Conservation (phyloP, 2,888 invertebrate species). For the Scaptomyza flava region DNA sequence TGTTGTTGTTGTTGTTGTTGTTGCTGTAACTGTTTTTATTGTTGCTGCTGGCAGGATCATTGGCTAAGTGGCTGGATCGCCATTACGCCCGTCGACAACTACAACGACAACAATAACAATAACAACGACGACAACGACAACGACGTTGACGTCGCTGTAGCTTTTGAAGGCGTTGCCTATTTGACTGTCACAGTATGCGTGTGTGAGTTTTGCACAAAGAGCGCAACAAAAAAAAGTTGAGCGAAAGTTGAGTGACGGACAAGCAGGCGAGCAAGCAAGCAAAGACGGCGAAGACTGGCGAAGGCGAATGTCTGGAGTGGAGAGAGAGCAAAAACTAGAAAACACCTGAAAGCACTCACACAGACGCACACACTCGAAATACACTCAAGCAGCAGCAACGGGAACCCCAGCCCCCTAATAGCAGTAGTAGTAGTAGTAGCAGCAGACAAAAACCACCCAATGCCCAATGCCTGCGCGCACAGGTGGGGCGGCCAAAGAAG, state of each 20-base stretch:
- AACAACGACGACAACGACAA: slow-evolving; percentile 3
- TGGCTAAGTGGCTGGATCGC: slow-evolving; percentile 72
- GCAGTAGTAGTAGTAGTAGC: neutral
- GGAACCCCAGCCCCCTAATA: slow-evolving; percentile 13
- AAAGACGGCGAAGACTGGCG: slow-evolving; percentile 7
- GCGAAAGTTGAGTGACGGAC: slow-evolving; percentile 70
- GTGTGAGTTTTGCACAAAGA: slow-evolving; percentile 45
- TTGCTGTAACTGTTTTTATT: slow-evolving; percentile 10
- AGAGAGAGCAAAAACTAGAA: slow-evolving; percentile 51
- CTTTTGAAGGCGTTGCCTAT: slow-evolving; percentile 83
- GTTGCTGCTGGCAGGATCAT: slow-evolving; percentile 65
- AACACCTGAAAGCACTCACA: slow-evolving; percentile 75
- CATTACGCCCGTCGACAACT: slow-evolving; percentile 41
- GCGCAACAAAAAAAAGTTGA: slow-evolving; percentile 59
- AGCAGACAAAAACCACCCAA: slow-evolving; percentile 41
- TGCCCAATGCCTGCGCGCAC: slow-evolving; percentile 61
- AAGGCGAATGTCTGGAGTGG: slow-evolving; percentile 37
- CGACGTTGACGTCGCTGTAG: slow-evolving; percentile 50
- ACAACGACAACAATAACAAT: slow-evolving; percentile 1
- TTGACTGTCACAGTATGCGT: slow-evolving; percentile 47
- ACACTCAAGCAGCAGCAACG: slow-evolving; percentile 31
- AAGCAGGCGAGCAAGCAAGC: slow-evolving; percentile 42
- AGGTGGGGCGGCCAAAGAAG: slow-evolving; percentile 70
- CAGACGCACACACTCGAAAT: slow-evolving; percentile 31
- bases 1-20: slow-evolving; percentile 48